Evolutionary conservation across 2,888 invertebrate species (phyloP).

Genomic region (Dynastes grantii): DNA sequence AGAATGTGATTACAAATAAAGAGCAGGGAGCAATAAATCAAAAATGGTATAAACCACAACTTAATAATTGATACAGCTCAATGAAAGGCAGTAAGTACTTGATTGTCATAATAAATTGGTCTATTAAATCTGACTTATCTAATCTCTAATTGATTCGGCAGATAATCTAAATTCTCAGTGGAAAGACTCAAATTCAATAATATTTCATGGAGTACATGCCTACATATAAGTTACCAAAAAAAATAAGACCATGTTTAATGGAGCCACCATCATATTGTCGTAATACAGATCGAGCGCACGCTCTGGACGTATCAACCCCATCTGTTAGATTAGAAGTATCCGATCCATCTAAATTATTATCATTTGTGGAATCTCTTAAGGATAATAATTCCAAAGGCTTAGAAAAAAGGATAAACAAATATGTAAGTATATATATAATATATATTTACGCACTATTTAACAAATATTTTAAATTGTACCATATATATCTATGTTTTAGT

Average conservation of each 20-base stretch:
- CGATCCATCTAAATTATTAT: slow-evolving; percentile 75
- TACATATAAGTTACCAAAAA: slow-evolving; percentile 58
- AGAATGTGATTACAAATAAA: neutral
- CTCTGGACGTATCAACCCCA: slow-evolving; percentile 17
- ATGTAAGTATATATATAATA: slow-evolving; percentile 70
- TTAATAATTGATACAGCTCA: slow-evolving; percentile 13
- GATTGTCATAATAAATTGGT: slow-evolving; percentile 49
- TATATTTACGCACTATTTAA: too few relatives aligned
- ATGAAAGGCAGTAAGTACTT: slow-evolving; percentile 46
- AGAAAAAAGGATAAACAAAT: slow-evolving; percentile 76
- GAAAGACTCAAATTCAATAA: slow-evolving; percentile 29
- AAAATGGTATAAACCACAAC: neutral
- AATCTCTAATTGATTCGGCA: slow-evolving; percentile 53
- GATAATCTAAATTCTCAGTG: slow-evolving; percentile 57
- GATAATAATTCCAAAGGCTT: slow-evolving; percentile 72
- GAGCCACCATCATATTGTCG: slow-evolving; percentile 62
- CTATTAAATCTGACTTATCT: slow-evolving; percentile 54
- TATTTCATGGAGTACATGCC: slow-evolving; percentile 58
- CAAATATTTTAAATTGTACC: too few relatives aligned
- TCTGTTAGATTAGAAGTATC: slow-evolving; percentile 70
- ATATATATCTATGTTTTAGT: too few relatives aligned
- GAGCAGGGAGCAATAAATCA: slow-evolving; percentile 15
- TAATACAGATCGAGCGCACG: slow-evolving; percentile 48
- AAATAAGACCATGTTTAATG: slow-evolving; percentile 61
- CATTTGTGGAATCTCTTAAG: slow-evolving; percentile 72